Conservation (phyloP, 2,888 invertebrate species). For the Anthophora plumipes region DNA sequence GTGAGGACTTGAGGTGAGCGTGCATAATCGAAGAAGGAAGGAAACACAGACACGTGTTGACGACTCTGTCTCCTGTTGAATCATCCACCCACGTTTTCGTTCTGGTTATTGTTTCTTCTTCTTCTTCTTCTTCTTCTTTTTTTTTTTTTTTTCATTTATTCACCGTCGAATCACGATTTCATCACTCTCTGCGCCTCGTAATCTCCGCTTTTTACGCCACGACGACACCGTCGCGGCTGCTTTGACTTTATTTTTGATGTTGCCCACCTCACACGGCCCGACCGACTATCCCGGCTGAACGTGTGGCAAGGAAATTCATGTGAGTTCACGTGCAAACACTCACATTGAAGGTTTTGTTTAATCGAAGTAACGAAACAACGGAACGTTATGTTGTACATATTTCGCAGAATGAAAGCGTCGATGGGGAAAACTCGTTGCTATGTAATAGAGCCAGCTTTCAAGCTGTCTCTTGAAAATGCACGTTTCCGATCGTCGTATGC, state of each 20-base stretch:
- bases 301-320: not conserved
- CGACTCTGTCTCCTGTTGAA: constrained; percentile 11
- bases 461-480: not conserved
- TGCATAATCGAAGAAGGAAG: not conserved
- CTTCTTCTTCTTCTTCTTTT: no score
- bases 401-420: not conserved
- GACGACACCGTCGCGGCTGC: not conserved
- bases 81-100: constrained; percentile 13
- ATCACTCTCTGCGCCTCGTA: not conserved
- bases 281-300: not conserved
- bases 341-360: not conserved
- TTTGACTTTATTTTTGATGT: constrained; percentile 36
- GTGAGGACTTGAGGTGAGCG: constrained; percentile 27
- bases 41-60: constrained; percentile 33
- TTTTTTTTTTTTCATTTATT: not conserved
- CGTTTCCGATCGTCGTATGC: not conserved
- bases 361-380: not conserved
- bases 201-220: not conserved
- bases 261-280: not conserved
- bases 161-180: no score
- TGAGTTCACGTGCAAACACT: not conserved
- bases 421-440: no score
- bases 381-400: not conserved
- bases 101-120: constrained; percentile 3
- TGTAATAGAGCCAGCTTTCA: no score